Base-by-base conservation (phyloP, 2,797 vertebrate species). In the Xiphorhynchus erythropygius region DNA sequence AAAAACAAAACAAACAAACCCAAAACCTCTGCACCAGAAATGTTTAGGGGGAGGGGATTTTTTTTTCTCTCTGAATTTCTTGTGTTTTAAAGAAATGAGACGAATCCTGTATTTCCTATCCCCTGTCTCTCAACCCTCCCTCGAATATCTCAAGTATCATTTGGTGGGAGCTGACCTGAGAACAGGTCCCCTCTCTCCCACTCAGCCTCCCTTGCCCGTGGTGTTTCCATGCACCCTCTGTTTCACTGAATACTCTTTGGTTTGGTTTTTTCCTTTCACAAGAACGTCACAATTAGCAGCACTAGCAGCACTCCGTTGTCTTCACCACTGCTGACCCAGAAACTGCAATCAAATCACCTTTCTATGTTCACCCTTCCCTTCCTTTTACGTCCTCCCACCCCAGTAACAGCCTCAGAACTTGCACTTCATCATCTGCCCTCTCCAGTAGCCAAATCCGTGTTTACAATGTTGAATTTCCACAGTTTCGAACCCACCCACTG, bases 221-320 rank as follows among this genome's bases (percentile, higher is more conserved):
- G 62, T 1, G 3, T 94, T 95, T 92, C 59, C 84, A 18, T 32
- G 94, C 94, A 49, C 94, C 82, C 92, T 83, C 91, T 35, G 18
- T 94, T 88, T 89, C 97, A 97, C 96, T 96, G 96, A 99, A 99
- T 98, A 98, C 99, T 99, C 99, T 99, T 99, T 99, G 99, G 99
- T 98, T 98, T 99, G 94, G 97, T 93, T 82, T 96, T 97, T 89
- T 97, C 97, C 97, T 98, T 85, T 97, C 97, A 93, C 96, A 94
- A 97, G 97, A 97, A 95, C 52, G 50, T 87, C 97, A 91, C 97
- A 78, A 92, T 35, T 98, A 99, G 99, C 99, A 99, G 99, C 99
- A 99, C 98, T 97, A 98, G 93, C 98, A 98, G 97, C 98, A 97
- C 98, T 98, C 98, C 73, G 84, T 96, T 95, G 84, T 87, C 97